phyloP scores from a whole-genome alignment of 2,113 vertebrate species.

The Dinomys branickii region DNA sequence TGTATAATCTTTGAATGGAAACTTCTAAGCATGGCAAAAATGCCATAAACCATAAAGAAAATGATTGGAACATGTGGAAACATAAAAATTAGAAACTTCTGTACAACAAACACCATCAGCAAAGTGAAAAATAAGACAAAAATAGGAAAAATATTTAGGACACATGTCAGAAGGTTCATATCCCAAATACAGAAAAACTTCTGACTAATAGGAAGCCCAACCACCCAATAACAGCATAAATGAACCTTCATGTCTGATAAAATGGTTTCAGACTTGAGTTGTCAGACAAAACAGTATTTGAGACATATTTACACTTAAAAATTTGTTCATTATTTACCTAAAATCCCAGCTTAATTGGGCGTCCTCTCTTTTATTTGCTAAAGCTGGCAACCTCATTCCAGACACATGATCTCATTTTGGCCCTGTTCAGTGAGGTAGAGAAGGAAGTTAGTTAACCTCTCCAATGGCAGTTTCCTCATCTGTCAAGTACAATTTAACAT shows the following conservation, averaged over 20 bases:
- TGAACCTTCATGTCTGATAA: neutral
- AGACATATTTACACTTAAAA: neutral
- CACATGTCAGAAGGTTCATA: slow-evolving; percentile 50
- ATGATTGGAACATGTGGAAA: slow-evolving; percentile 54
- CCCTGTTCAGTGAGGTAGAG: neutral
- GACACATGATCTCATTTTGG: neutral
- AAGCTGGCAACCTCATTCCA: neutral
- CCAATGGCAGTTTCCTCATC: neutral
- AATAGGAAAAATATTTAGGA: slow-evolving; percentile 58
- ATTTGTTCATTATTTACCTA: neutral
- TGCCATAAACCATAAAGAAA: slow-evolving; percentile 67
- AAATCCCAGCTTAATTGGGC: neutral
- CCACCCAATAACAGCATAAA: neutral
- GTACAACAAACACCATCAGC: slow-evolving; percentile 40
- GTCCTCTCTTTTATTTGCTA: slow-evolving; percentile 9
- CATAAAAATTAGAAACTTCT: slow-evolving; percentile 74
- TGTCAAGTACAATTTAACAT: neutral
- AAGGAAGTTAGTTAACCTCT: neutral
- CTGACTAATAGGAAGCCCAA: neutral
- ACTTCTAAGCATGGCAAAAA: slow-evolving; percentile 62
- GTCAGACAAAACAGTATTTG: slow-evolving; percentile 34
- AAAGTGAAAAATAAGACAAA: slow-evolving; percentile 59
- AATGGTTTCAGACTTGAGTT: neutral
- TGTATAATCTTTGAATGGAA: slow-evolving; percentile 67
- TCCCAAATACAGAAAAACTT: neutral